These are phyloP conservation scores for Chelidonichthys spinosus DNA, from an alignment of 2,797 vertebrate species.

Conservation along the genomic window DNA sequence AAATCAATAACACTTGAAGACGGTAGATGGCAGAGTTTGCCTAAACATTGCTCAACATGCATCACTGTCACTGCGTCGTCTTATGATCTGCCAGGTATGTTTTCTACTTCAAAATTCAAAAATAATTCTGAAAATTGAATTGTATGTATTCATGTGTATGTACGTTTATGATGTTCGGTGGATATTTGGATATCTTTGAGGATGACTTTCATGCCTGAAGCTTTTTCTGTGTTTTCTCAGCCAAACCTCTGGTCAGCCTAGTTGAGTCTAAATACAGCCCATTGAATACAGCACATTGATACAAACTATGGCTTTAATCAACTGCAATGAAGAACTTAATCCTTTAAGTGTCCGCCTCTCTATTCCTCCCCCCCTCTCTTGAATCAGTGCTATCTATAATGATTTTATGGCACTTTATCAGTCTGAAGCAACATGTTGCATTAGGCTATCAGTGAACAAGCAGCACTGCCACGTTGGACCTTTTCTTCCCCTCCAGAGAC, in stretches of 20 bases:
- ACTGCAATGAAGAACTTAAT: slow-evolving; percentile 14
- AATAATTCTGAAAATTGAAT: neutral
- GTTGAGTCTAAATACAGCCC: slow-evolving; percentile 4
- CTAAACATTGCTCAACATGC: neutral
- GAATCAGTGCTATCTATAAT: slow-evolving; percentile 65
- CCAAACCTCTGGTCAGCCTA: neutral
- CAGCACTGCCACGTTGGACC: slow-evolving; percentile 81
- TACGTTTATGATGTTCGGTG: neutral
- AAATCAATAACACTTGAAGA: slow-evolving; percentile 11
- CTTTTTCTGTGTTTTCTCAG: neutral
- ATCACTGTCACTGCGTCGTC: neutral
- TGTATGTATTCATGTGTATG: no score
- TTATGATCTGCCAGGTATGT: neutral
- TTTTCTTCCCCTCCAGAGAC: slow-evolving; percentile 17
- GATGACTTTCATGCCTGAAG: slow-evolving; percentile 1
- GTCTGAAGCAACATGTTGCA: slow-evolving; percentile 61
- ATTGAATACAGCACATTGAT: slow-evolving; percentile 4
- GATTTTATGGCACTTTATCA: slow-evolving; percentile 84
- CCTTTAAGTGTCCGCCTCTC: slow-evolving; percentile 12
- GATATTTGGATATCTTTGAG: neutral
- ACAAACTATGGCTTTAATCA: neutral
- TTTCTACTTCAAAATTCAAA: neutral
- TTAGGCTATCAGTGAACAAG: slow-evolving; percentile 69
- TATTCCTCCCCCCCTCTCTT: slow-evolving; percentile 31
- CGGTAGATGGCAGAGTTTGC: slow-evolving; percentile 64